Conservation (phyloP, 2,888 invertebrate species). For the Pyrochroa serraticornis region DNA sequence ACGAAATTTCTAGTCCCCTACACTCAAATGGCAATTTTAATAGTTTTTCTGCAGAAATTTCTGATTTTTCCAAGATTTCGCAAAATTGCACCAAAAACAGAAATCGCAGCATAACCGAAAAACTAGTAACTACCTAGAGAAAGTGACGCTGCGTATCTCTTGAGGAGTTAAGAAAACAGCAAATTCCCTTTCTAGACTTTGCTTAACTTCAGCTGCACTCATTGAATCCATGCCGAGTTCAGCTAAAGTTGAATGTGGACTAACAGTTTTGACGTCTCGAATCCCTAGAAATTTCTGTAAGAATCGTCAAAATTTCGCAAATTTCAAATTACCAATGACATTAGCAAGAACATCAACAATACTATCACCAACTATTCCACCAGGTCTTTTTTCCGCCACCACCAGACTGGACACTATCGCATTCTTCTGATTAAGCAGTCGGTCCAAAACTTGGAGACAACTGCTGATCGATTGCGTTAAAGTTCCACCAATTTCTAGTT, state of each 20-base stretch:
- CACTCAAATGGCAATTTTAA: too few relatives aligned
- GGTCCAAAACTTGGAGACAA: slow-evolving; percentile 67
- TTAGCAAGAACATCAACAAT: too few relatives aligned
- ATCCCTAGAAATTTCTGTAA: slow-evolving; percentile 58
- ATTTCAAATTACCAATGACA: too few relatives aligned
- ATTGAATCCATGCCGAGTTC: slow-evolving; percentile 97
- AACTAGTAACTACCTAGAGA: slow-evolving; percentile 67
- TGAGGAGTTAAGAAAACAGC: slow-evolving; percentile 85
- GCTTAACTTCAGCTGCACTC: slow-evolving; percentile 96
- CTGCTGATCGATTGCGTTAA: slow-evolving; percentile 68
- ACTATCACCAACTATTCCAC: too few relatives aligned
- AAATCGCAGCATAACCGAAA: too few relatives aligned
- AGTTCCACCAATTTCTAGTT: slow-evolving; percentile 62
- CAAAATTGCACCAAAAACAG: too few relatives aligned
- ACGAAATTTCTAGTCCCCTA: slow-evolving; percentile 4
- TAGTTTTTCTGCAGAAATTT: too few relatives aligned
- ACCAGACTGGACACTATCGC: slow-evolving; percentile 77
- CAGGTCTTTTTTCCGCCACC: slow-evolving; percentile 70
- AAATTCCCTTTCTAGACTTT: slow-evolving; percentile 86
- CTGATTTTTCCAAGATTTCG: too few relatives aligned
- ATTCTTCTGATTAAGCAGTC: slow-evolving; percentile 68
- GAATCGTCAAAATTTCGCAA: too few relatives aligned
- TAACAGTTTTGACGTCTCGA: slow-evolving; percentile 71
- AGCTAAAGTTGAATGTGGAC: slow-evolving; percentile 75
- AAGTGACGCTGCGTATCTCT: slow-evolving; percentile 82